Evolutionary conservation across 2,113 vertebrate species (phyloP).

Genomic region (Pygoscelis antarcticus): DNA sequence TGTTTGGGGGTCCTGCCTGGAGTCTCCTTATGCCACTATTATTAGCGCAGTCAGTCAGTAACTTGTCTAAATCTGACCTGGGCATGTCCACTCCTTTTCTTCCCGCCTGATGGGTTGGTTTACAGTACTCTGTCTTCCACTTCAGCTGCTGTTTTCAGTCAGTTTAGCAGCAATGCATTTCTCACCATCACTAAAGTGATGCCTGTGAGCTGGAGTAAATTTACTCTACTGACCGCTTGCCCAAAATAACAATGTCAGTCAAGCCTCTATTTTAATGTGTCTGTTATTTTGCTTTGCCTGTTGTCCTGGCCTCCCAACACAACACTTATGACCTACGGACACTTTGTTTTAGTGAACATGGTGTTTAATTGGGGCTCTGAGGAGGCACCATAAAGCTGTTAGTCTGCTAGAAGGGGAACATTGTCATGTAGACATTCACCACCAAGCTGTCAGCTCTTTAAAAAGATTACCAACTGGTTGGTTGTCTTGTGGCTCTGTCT

Average conservation of each 20-base stretch:
- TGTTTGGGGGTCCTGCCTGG: slow-evolving; percentile 7
- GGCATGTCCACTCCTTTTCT: slow-evolving; percentile 53
- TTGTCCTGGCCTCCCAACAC: not conserved
- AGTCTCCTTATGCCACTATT: slow-evolving; percentile 75
- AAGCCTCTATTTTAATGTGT: not conserved
- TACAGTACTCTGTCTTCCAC: slow-evolving; percentile 54
- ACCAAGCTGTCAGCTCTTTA: not conserved
- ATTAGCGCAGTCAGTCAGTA: slow-evolving; percentile 83
- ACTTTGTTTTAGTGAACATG: not conserved
- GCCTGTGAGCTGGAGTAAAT: slow-evolving; percentile 34
- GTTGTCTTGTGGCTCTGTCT: not conserved
- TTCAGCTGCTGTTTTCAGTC: slow-evolving; percentile 81
- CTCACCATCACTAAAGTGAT: slow-evolving; percentile 39
- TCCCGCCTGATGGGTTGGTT: slow-evolving; percentile 49
- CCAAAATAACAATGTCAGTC: not conserved
- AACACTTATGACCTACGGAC: not conserved
- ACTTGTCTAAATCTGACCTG: slow-evolving; percentile 84
- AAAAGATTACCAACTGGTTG: not conserved
- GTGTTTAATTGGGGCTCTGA: not conserved
- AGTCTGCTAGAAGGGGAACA: not conserved
- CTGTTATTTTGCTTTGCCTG: slow-evolving; percentile 4
- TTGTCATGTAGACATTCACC: not conserved
- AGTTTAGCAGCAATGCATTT: slow-evolving; percentile 46
- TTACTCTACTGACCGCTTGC: slow-evolving; percentile 1
- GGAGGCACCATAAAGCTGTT: not conserved